A percentile compares a stretch with the other conserved stretches of the same genome.
These are phyloP conservation scores for Tragopan temminckii DNA, from an alignment of 2,797 vertebrate genomes.

Conservation along the genomic window DNA sequence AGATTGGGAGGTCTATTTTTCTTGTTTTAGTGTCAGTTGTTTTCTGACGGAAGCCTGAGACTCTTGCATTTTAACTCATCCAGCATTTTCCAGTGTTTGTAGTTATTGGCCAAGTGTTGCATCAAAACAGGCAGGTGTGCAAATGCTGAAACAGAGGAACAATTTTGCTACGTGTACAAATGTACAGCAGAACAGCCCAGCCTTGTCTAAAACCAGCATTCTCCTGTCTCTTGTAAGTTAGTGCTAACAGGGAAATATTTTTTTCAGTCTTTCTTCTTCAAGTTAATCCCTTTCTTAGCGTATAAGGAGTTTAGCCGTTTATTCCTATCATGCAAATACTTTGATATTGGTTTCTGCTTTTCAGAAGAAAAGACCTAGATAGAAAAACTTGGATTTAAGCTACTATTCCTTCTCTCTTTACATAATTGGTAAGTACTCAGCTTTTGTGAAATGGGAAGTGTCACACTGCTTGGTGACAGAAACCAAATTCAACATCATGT, in stretches of 20 bases:
- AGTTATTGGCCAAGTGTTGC: constrained; percentile 93
- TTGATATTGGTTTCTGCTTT: neutral
- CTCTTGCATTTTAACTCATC: constrained; percentile 94
- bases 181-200: neutral
- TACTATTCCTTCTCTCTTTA: neutral
- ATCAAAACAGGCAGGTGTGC: constrained; percentile 93
- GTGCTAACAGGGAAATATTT: neutral
- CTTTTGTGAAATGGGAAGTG: neutral
- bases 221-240: neutral
- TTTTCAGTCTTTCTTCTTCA: neutral
- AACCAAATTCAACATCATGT: fast-evolving
- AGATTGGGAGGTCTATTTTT: constrained; percentile 70
- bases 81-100: constrained; percentile 96
- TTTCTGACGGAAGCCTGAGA: constrained; percentile 88
- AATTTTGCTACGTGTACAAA: neutral
- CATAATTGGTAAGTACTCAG: fast-evolving
- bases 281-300: neutral
- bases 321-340: neutral
- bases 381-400: neutral
- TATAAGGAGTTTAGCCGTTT: neutral
- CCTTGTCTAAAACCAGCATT: neutral
- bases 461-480: neutral
- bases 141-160: constrained; percentile 85
- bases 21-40: constrained; percentile 58
- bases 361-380: neutral